Evolutionary conservation across 2,797 vertebrate species (phyloP).

Genomic region (Nyctibius grandis): DNA sequence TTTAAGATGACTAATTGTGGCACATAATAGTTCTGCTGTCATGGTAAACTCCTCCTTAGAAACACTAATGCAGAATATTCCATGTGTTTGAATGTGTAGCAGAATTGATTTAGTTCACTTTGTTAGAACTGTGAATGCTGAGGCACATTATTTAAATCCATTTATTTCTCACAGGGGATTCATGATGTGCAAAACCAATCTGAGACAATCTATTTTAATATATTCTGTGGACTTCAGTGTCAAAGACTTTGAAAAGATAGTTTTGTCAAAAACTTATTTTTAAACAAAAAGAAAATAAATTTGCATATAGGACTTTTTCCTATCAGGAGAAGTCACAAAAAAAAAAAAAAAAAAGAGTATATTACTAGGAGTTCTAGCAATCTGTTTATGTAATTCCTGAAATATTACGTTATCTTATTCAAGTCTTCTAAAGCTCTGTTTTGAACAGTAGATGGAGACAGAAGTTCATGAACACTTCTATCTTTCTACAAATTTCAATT

Average conservation of each 20-base stretch:
- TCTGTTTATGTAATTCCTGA: not conserved
- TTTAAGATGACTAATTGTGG: not conserved
- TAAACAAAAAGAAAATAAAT: not conserved
- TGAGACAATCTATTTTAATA: conserved; percentile 4
- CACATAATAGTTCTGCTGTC: not conserved
- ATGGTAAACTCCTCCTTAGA: not conserved
- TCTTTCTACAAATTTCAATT: not conserved
- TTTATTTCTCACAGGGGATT: conserved; percentile 6
- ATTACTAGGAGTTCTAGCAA: not conserved
- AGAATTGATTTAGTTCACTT: not conserved
- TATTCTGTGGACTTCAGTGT: not conserved
- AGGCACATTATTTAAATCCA: not conserved
- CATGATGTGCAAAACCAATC: not conserved
- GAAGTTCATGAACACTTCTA: not conserved
- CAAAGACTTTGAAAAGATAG: not conserved
- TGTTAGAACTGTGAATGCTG: not conserved
- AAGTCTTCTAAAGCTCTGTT: not conserved
- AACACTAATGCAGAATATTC: not conserved
- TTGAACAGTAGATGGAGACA: not conserved
- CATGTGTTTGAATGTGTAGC: not conserved
- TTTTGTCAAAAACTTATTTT: not conserved
- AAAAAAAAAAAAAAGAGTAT: not conserved
- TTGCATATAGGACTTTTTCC: not conserved
- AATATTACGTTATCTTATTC: not conserved
- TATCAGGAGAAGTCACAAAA: not conserved